Evolutionary conservation across 2,797 vertebrate genomes (phyloP), one percentile per base, ranked within the genome.

Genomic region (Crenichthys baileyi): DNA sequence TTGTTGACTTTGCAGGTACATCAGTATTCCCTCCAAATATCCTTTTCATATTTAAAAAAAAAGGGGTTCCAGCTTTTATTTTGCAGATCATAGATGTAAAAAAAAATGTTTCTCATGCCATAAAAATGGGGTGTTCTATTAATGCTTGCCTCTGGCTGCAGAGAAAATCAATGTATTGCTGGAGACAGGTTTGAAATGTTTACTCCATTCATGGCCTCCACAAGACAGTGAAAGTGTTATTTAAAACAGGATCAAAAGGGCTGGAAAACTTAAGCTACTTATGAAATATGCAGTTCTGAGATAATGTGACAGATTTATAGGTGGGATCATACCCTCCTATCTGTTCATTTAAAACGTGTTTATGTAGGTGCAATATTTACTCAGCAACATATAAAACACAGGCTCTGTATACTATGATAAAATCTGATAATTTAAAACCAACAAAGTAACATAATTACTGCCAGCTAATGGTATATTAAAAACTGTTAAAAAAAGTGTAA

Each of bases 131-230:
- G 31, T 75, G 9, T 36, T 61, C 7, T 58, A 41, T n/a, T 74
- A 71, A 76, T 76, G 13, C 53, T 50, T 68, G 63, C 26, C n/a
- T 24, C 22, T 50, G 4, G 8, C 79, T 68, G 48, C 12, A 46
- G 16, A 68, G 79, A 67, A 56, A 29, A 78, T 78, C 72, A 80
- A 71, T 41, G 0, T 78, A 79, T 85, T 75, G 46, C 22, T 29
- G 29, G 72, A 78, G 72, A 77, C 7, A 79, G 15, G 61, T 80
- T 68, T 83, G 29, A 83, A 81, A 79, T 73, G 51, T 80, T 83
- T 77, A 78, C 46, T 22, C 1, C 2, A 39, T 71, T 78, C 48
- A 71, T 73, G 61, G 67, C 36, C 15, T 44, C 22, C 6, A 72
- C 39, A 81, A 73, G 71, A 67, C 31, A n/a, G 31, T 26, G 41